Evolutionary conservation across 2,113 vertebrate genomes (phyloP).

Genomic region (Cephalopholis sonnerati): DNA sequence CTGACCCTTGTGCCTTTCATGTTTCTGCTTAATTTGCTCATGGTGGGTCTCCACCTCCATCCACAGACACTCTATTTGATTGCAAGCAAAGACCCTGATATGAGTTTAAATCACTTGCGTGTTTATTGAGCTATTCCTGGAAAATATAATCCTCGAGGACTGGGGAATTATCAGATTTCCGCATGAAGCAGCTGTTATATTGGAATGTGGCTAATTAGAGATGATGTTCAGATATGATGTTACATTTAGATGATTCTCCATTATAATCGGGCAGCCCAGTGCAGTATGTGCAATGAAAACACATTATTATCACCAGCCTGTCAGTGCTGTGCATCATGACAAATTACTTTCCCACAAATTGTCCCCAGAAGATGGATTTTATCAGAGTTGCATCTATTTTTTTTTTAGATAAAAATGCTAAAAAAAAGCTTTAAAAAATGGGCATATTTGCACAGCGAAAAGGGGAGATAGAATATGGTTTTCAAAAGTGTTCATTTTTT

Average conservation of each 20-base stretch:
- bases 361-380: not conserved
- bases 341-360: slow-evolving; percentile 22
- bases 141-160: slow-evolving; percentile 13
- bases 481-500: not conserved
- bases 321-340: not conserved
- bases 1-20: slow-evolving; percentile 32
- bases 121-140: slow-evolving; percentile 26
- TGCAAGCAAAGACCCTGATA: not conserved
- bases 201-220: slow-evolving; percentile 16
- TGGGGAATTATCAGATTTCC: slow-evolving; percentile 33
- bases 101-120: slow-evolving; percentile 8
- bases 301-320: slow-evolving; percentile 12
- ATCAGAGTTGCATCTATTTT: not conserved
- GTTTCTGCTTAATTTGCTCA: slow-evolving; percentile 31
- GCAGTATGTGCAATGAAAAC: not conserved
- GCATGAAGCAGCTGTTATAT: slow-evolving; percentile 26
- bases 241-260: slow-evolving; percentile 3
- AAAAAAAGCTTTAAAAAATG: not conserved
- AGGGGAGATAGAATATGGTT: not conserved
- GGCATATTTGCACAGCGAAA: not conserved
- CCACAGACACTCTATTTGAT: not conserved
- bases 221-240: slow-evolving; percentile 21
- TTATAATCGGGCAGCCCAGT: not conserved
- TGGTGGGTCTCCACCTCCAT: slow-evolving; percentile 8
- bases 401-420: not conserved